Percentiles rank a stretch among this genome's conserved stretches.
Evolutionary conservation across 2,888 invertebrate genomes (phyloP).

Genomic region (Glyphotaelius pellucidus): DNA sequence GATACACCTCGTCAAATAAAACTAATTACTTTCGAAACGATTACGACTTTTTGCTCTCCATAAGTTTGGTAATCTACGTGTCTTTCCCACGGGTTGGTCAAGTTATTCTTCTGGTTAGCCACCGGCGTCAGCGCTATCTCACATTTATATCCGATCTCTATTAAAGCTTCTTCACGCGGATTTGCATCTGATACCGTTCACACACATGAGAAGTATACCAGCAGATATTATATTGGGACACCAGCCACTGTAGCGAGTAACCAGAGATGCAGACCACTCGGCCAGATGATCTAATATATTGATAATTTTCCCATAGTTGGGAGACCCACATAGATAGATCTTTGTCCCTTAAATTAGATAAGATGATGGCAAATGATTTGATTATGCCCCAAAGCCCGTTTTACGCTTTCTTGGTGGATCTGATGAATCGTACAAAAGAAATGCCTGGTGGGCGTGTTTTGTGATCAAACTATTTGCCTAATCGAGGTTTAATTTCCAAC

Average conservation of each 20-base stretch:
- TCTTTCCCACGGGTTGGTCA: conserved; percentile 33
- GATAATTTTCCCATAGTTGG: neutral
- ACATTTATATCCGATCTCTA: conserved; percentile 24
- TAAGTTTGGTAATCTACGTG: neutral
- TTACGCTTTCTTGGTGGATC: neutral
- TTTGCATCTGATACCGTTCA: conserved; percentile 46
- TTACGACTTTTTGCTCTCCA: neutral
- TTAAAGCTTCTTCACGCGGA: conserved; percentile 51
- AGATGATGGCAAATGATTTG: neutral
- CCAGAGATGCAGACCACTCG: neutral
- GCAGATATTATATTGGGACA: neutral
- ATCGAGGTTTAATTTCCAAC: too few relatives aligned
- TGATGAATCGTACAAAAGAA: neutral
- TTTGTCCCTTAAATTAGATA: neutral
- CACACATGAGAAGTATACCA: neutral
- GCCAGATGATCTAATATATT: neutral
- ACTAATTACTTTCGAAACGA: neutral
- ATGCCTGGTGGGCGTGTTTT: too few relatives aligned
- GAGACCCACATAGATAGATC: too few relatives aligned
- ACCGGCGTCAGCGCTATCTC: conserved; percentile 18
- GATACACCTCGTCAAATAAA: neutral
- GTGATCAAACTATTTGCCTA: too few relatives aligned
- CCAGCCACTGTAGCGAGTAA: neutral
- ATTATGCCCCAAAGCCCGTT: neutral
- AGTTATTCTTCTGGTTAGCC: conserved; percentile 8